Percentiles rank a stretch among this genome's conserved stretches.
Evolutionary conservation across 1,140 invertebrate genomes (phyloP).

Genomic region (Steinernema feltiae): DNA sequence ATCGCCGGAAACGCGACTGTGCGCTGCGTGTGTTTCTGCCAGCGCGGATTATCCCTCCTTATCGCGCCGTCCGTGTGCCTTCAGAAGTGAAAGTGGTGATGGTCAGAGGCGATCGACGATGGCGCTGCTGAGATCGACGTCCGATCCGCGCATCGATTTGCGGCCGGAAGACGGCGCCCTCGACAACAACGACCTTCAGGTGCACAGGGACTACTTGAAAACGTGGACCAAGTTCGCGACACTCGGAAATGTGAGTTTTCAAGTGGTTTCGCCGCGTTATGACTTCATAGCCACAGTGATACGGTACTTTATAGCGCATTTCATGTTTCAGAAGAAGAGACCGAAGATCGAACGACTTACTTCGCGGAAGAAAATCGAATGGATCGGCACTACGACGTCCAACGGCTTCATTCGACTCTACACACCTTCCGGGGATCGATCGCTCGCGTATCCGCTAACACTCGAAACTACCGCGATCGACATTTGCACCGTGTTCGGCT

Average conservation of each 20-base stretch:
- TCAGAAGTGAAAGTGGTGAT: background rate
- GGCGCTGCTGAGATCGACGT: background rate
- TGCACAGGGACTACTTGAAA: slow-evolving; percentile 11
- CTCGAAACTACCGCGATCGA: slow-evolving; percentile 5
- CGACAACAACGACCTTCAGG: background rate
- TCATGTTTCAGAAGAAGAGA: slow-evolving; percentile 12
- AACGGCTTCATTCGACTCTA: slow-evolving; percentile 22
- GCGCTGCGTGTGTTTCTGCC: background rate
- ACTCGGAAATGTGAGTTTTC: slow-evolving; percentile 19
- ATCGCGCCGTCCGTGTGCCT: background rate
- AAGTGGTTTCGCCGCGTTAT: background rate
- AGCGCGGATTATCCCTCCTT: background rate
- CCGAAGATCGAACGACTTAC: slow-evolving; percentile 16
- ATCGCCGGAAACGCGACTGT: background rate
- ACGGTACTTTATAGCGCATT: too few species aligned
- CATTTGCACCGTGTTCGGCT: slow-evolving; percentile 9
- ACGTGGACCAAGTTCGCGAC: slow-evolving; percentile 22
- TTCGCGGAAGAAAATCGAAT: background rate
- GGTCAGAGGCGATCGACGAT: background rate
- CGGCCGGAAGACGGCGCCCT: background rate
- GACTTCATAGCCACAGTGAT: too few species aligned
- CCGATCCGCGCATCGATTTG: background rate
- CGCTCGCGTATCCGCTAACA: slow-evolving; percentile 11
- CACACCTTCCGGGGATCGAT: slow-evolving; percentile 1
- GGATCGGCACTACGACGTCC: background rate